Evolutionary conservation across 35 echinoderm and acorn worm genomes (phyloP).

Genomic region (Stichopus chloronotus): DNA sequence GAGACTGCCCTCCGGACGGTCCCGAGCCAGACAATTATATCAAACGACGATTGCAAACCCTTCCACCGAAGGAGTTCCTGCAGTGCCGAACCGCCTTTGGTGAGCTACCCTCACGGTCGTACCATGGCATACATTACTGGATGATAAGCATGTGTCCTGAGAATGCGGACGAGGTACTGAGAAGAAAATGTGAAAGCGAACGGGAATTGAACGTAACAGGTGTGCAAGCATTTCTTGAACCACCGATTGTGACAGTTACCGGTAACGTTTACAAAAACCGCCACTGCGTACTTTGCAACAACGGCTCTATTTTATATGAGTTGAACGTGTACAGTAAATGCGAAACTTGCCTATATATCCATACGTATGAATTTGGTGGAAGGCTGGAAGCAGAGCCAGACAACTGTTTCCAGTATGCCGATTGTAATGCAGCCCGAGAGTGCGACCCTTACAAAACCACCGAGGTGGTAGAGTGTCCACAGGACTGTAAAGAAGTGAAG

Average conservation of each 20-base stretch:
- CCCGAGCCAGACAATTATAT: background rate
- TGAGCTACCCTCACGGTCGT: background rate
- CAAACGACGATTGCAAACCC: background rate
- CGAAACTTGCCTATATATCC: background rate
- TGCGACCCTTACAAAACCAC: background rate
- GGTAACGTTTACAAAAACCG: background rate
- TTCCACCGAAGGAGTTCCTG: background rate
- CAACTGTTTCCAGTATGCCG: background rate
- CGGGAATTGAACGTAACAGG: background rate
- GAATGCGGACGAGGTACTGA: background rate
- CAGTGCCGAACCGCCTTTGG: background rate
- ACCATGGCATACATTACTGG: constrained; percentile 6
- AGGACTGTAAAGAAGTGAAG: background rate
- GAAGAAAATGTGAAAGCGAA: background rate
- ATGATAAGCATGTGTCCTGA: constrained; percentile 19
- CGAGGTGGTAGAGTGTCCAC: background rate
- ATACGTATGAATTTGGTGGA: background rate
- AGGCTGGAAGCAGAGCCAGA: background rate
- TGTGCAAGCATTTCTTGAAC: background rate
- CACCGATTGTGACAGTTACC: background rate
- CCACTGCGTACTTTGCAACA: background rate
- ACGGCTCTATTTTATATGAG: no score
- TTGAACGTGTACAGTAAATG: background rate
- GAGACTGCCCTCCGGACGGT: background rate
- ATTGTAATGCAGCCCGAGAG: background rate